Evolutionary conservation across 2,113 vertebrate genomes (phyloP).

Genomic region (Apaloderma vittatum): DNA sequence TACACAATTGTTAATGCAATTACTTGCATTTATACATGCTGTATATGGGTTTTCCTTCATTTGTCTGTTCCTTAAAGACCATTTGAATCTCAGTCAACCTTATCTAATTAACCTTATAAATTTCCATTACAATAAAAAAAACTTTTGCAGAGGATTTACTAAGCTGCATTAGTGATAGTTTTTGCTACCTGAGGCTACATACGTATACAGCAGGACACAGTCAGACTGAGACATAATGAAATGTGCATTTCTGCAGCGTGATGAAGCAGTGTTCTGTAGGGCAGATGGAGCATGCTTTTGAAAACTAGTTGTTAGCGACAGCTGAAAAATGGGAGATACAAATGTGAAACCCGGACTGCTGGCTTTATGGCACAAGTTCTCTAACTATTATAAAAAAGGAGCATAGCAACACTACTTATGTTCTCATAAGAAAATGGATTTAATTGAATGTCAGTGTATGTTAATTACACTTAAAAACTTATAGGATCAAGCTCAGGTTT

Average conservation of each 20-base stretch:
- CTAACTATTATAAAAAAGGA: background rate
- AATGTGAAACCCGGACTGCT: background rate
- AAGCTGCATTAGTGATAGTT: background rate
- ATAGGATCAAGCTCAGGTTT: background rate
- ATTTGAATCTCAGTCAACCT: background rate
- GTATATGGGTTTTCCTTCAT: background rate
- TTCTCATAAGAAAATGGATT: background rate
- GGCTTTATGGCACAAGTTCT: background rate
- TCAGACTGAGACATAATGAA: background rate
- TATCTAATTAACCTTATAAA: background rate
- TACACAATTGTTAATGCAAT: background rate
- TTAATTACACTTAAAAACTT: slow-evolving; percentile 3
- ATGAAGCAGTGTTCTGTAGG: background rate
- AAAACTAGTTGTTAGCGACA: background rate
- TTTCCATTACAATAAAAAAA: background rate
- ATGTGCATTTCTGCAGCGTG: background rate
- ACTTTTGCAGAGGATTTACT: background rate
- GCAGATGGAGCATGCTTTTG: background rate
- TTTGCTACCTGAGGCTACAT: background rate
- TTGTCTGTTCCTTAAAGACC: background rate
- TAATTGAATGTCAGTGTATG: background rate
- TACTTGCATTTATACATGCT: background rate
- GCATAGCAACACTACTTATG: background rate
- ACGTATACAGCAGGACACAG: background rate
- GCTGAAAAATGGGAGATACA: background rate